phyloP scores from a whole-genome alignment of 1,140 invertebrate species.

The Steinernema feltiae region DNA sequence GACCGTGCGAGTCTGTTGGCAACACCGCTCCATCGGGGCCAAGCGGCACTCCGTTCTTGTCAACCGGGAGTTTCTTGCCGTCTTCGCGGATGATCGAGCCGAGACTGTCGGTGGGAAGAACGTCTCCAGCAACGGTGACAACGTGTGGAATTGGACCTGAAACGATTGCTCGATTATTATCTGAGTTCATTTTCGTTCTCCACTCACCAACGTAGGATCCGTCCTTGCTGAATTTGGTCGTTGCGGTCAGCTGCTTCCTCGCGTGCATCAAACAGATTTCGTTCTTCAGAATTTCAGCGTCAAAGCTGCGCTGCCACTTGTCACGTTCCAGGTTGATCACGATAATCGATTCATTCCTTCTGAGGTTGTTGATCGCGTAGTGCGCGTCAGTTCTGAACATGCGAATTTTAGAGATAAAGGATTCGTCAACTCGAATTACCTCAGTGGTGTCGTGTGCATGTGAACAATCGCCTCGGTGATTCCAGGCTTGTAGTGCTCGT shows the following conservation, averaged over 20 bases:
- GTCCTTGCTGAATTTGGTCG: not conserved
- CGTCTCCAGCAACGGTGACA: not conserved
- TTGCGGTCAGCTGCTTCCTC: not conserved
- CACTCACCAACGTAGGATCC: not conserved
- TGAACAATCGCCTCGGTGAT: constrained; percentile 18
- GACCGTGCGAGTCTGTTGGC: constrained; percentile 18
- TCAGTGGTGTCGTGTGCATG: constrained; percentile 19
- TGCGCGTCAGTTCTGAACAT: not conserved
- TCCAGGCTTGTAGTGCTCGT: constrained; percentile 17
- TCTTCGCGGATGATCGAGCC: constrained; percentile 21
- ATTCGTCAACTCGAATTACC: constrained; percentile 6
- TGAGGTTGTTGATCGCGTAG: constrained; percentile 1
- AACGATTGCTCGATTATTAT: not conserved
- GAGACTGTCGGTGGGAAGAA: not conserved
- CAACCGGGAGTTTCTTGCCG: constrained; percentile 34
- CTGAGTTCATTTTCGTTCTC: not conserved
- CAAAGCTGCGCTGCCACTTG: not conserved
- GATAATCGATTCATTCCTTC: not conserved
- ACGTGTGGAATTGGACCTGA: constrained; percentile 10
- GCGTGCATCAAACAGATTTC: not conserved
- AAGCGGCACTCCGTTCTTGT: constrained; percentile 18
- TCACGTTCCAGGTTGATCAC: constrained; percentile 7
- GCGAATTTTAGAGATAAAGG: not conserved
- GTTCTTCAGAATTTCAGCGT: not conserved
- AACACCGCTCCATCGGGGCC: constrained; percentile 20